Evolutionary conservation across 2,888 invertebrate genomes (phyloP), one percentile per base, ranked within the genome.

Genomic region (Slavum lentiscoides): DNA sequence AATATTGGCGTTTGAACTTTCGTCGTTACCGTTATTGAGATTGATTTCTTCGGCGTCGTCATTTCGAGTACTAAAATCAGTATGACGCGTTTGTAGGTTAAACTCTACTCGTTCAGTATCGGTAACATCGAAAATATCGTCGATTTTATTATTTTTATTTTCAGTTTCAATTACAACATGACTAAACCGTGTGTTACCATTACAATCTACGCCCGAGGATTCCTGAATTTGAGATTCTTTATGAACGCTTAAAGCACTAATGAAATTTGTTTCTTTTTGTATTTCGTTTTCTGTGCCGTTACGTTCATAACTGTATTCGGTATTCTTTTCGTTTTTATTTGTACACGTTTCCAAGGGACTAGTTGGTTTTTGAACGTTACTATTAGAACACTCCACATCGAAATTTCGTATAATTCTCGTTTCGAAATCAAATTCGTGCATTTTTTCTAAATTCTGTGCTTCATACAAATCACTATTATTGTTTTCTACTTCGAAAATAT

Each of bases 321-420:
- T 7, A 39, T 43, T 49, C 7, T 49, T 58, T 67, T 30, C 19
- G 30, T n/a, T 67, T 59, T 67, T 23, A 55, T 55, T 66, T 11
- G 55, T 23, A 39, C 39, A 66, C 21, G 11, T 55, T 66, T 74
- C 21, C 11, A 49, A 1, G 2, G 11, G 49, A 9, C 43, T 67
- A 17, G 15, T 15, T n/a, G 67, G 4, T 67, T 43, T 13, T 8
- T 43, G 13, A 15, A 43, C 17, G 23, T 58, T 43, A 49, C 49
- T 49, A 43, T 59, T n/a, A n/a, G 67, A 75, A 49, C 43, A 75
- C 19, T 67, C 39, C 19, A 75, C 23, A 43, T n/a, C 75, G 2
- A 74, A 74, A 74, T 64, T 55, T 66, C 55, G 55, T 55, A 74
- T 74, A 66, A 21, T 74, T 7, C 66, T 74, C 11, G 64, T 66